Conservation (phyloP, 2,113 vertebrate species). For the Perca fluviatilis region DNA sequence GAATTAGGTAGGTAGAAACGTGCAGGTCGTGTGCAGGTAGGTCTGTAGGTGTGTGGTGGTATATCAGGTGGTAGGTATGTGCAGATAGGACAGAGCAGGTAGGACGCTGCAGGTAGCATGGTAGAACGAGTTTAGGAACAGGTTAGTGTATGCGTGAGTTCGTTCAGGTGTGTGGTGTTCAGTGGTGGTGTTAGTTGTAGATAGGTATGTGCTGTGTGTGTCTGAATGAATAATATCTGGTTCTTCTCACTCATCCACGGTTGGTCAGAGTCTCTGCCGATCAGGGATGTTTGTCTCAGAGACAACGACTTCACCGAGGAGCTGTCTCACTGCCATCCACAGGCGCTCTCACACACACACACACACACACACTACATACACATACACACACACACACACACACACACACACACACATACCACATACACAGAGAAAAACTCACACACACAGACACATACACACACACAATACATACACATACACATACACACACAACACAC, state of each 20-base stretch:
- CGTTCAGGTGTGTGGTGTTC: too few relatives aligned
- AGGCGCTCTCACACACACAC: conserved; percentile 82
- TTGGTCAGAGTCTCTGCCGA: conserved; percentile 82
- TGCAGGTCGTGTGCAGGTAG: too few relatives aligned
- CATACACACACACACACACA: not conserved
- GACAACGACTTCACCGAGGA: conserved; percentile 94
- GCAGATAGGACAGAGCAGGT: too few relatives aligned
- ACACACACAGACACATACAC: not conserved
- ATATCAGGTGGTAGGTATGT: too few relatives aligned
- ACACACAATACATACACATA: not conserved
- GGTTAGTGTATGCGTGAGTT: too few relatives aligned
- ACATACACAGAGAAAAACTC: too few relatives aligned
- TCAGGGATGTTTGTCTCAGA: conserved; percentile 83
- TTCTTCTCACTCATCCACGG: conserved; percentile 75
- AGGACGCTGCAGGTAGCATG: too few relatives aligned
- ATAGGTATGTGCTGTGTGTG: too few relatives aligned
- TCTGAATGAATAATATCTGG: too few relatives aligned
- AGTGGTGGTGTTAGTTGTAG: accelerated
- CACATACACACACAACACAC: not conserved
- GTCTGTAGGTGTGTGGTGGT: too few relatives aligned
- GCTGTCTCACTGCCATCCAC: conserved; percentile 95
- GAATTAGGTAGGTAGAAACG: too few relatives aligned
- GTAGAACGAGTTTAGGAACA: too few relatives aligned
- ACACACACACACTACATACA: not conserved
- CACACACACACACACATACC: not conserved